Evolutionary conservation across 1,140 invertebrate genomes (phyloP).

Genomic region (Trichomalopsis sarcophagae): DNA sequence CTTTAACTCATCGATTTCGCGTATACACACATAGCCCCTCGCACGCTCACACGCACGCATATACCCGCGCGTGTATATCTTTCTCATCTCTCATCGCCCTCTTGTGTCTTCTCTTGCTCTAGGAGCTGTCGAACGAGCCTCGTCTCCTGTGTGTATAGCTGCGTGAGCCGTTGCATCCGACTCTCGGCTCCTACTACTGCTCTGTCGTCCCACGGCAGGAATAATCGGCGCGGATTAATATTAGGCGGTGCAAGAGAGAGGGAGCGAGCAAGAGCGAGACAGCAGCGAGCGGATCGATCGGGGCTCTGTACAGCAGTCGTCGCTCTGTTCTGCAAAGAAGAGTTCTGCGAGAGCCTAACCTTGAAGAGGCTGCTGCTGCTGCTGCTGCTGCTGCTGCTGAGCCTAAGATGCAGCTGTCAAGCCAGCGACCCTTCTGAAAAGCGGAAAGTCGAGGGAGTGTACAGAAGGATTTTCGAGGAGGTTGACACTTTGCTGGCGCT

Average conservation of each 20-base stretch:
- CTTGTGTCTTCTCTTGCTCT: neutral
- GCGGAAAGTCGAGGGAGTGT: slow-evolving; percentile 19
- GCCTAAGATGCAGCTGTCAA: slow-evolving; percentile 37
- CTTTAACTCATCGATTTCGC: neutral
- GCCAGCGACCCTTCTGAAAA: slow-evolving; percentile 27
- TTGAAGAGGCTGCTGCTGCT: slow-evolving; percentile 25
- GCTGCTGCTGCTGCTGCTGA: neutral
- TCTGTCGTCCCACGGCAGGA: neutral
- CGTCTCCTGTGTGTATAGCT: neutral
- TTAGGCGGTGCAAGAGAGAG: neutral
- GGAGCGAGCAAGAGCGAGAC: slow-evolving; percentile 11
- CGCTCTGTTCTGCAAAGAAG: neutral
- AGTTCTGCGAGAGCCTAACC: slow-evolving; percentile 13
- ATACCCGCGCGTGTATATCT: neutral
- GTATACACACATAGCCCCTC: neutral
- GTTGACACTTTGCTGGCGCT: neutral
- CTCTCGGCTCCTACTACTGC: neutral
- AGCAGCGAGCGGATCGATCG: slow-evolving; percentile 38
- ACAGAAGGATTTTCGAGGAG: neutral
- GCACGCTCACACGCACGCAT: neutral
- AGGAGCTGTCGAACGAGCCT: neutral
- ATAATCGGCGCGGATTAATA: neutral
- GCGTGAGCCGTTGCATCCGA: neutral
- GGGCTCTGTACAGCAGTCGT: neutral
- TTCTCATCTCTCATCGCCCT: neutral